Evolutionary conservation across 2,888 invertebrate genomes (phyloP), one percentile per base, ranked within the genome.

Genomic region (Harpagoxenus sublaevis): DNA sequence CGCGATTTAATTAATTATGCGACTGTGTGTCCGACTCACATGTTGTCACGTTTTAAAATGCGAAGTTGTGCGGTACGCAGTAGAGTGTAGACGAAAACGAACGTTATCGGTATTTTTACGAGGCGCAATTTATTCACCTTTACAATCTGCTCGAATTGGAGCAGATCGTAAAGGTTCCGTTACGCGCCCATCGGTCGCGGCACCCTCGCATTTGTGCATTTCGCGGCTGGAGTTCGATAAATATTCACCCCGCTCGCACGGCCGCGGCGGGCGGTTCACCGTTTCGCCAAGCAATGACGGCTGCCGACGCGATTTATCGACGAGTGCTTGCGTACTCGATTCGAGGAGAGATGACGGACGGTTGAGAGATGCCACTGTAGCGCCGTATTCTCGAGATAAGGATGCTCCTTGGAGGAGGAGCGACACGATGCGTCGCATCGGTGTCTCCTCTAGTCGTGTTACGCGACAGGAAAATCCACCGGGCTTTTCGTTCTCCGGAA

Each of bases 381-480:
- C 57, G 39, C 35, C 65, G 68, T 68, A 62, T 83, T 70, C 55
- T 39, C 63, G 28, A 66, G 62, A 78, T 83, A 71, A 84, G 85
- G 48, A 77, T 65, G 73, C 65, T 65, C 71, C 39, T 60, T 31
- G 42, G 23, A 35, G 28, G 18, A 63, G 31, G 48, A 74, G 60
- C 45, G 45, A 42, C 45, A n/a, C 74, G 45, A n/a, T 4, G 28
- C 28, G 65, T 42, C 57, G 45, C 78, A 10, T 51, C 48, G 57
- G 57, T 77, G 71, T 83, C 71, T 35, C 66, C 75, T 78, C 84
- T 73, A 86, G 88, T 85, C 87, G 88, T 23, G 48, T 84, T 77
- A 87, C 90, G 88, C 87, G 91, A 90, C 89, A 85, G 86, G 87
- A 89, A 92, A 90, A 92, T 92, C 91, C 88, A 45, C 77, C 45